Base-by-base conservation (phyloP, 2,113 vertebrate genomes). In the Neodontobutis hainanensis region DNA sequence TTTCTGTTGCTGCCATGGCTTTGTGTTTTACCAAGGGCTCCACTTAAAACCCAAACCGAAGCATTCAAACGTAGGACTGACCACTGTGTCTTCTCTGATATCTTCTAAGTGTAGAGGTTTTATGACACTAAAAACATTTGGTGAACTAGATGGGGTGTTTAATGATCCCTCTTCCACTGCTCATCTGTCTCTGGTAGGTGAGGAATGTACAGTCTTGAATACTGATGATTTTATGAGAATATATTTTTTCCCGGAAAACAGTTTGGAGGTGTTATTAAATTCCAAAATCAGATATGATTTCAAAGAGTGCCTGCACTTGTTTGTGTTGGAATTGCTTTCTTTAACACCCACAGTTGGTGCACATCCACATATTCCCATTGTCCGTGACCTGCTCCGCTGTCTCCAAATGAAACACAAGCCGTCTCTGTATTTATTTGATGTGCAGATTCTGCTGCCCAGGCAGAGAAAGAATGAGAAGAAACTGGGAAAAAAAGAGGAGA, bases 391-490 rank as follows among this genome's bases (percentile, higher is more conserved):
- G 80, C 59, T 87, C 74, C 64, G 46, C 87, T 44, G 75, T 85
- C 85, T 91, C 75, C 83, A 68, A 73, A 62, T 12, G 88, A 87
- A 92, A 90, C 80, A 70, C 77, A 70, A 85, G 64, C 61, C 40
- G 46, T 62, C 70, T 70, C 82, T 52, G 80, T 90, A 84, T 92
- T 88, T 89, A 91, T 91, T 90, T 91, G 85, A 90, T 85, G 86
- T 91, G 81, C 84, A 81, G 88, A 89, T 91, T 90, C 80, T 76
- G 76, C 86, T 78, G 83, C 84, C 64, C 72, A 36, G 65, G 84
- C 80, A 79, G 38, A 69, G 58, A 67, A 70, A 48, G 67, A 75
- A n/a, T 47, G 56, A 64, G 68, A 64, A 72, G 12, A 61, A 55
- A 62, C 52, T 70, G 38, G 70, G 10, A 68, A 53, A 75, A 40